Base-by-base conservation (phyloP, 2,888 invertebrate genomes). In the Hydriomena furcata region DNA sequence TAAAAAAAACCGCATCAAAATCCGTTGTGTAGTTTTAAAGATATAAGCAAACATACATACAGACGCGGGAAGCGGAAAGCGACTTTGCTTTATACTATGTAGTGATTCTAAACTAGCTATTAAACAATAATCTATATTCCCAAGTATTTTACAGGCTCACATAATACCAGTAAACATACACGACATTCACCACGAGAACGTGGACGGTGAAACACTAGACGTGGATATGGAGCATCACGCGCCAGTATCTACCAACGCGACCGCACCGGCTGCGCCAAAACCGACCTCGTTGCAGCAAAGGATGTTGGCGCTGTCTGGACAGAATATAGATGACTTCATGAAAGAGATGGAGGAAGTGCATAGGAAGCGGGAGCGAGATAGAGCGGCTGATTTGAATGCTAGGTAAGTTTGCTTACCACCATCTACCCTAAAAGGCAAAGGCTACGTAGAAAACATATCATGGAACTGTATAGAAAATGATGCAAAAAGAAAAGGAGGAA, bases 301-400 rank as follows among this genome's bases (percentile, higher is more conserved):
- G 63, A 97, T 97, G 96, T 85, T 97, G 67, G 95, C 94, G n/a
- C 92, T 97, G 69, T 96, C 96, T 7, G 97, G 97, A 0, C 97
- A 98, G 84, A 97, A 97, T 70, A 95, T 97, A 11, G 97, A 97
- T 66, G 95, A 96, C 57, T 97, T 97, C 66, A 97, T 97, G 96
- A 95, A 96, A 71, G 97, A 97, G 91, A 96, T 96, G 96, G 96
- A 96, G 82, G 95, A 94, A 54, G 96, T 95, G 0, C 95, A 95
- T 61, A 94, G 93, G 70, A 95, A 95, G 75, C 92, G 94, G 55
- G 95, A 94, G 70, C 84, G 92, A n/a, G 94, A 94, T 63, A 84
- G 93, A 61, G 92, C 92, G 0, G 92, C 92, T 10, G 93, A 93
- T 70, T 83, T 93, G 37, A 92, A 82, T 66, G 91, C 92, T 0